These are phyloP conservation scores for Ceraclea dissimilis DNA, from an alignment of 2,888 invertebrate species.

Conservation along the genomic window DNA sequence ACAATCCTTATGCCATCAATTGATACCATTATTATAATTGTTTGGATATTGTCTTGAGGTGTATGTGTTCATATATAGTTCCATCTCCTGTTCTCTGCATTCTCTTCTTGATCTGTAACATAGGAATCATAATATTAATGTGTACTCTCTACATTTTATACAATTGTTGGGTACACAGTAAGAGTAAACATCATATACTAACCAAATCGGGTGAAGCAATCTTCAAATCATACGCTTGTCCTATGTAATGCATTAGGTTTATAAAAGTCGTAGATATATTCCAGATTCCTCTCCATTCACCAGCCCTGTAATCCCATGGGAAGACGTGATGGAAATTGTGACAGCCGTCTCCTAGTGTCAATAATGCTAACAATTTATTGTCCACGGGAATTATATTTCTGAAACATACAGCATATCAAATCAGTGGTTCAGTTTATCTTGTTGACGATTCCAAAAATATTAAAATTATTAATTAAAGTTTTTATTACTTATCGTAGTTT, in stretches of 20 bases:
- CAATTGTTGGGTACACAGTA: no score
- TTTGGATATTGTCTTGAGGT: background rate
- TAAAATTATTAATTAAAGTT: no score
- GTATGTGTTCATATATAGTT: background rate
- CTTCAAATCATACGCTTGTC: slow-evolving; percentile 58
- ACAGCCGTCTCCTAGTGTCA: slow-evolving; percentile 82
- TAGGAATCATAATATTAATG: no score
- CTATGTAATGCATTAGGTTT: slow-evolving; percentile 50
- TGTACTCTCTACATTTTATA: no score
- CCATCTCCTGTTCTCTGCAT: background rate
- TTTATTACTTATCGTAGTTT: no score
- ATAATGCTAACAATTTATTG: slow-evolving; percentile 62
- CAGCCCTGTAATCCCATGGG: slow-evolving; percentile 89
- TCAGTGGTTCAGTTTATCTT: no score
- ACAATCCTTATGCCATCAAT: no score
- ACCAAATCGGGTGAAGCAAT: slow-evolving; percentile 36
- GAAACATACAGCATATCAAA: slow-evolving; percentile 26
- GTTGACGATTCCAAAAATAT: no score
- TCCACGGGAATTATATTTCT: slow-evolving; percentile 74
- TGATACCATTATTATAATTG: no score
- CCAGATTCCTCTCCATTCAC: slow-evolving; percentile 61
- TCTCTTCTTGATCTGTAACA: background rate
- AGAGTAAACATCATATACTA: no score
- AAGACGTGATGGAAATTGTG: slow-evolving; percentile 93
- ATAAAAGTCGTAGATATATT: slow-evolving; percentile 51